Conservation (phyloP, 2,888 invertebrate species). For the Neuroscelio doddi region DNA sequence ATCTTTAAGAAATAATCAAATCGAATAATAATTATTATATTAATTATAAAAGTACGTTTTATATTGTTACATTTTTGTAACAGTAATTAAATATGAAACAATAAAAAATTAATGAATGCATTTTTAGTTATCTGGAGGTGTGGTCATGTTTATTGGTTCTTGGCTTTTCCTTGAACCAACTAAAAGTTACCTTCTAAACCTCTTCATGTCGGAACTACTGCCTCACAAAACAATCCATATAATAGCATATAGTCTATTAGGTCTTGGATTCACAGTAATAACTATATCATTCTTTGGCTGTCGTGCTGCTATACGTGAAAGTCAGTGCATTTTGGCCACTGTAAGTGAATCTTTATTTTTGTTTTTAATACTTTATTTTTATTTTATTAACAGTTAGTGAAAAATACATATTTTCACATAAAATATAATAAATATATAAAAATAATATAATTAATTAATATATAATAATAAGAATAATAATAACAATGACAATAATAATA, state of each 20-base stretch:
- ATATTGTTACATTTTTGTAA: no score
- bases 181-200: slow-evolving; percentile 73
- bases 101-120: no score
- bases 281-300: slow-evolving; percentile 76
- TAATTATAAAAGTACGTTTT: no score
- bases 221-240: slow-evolving; percentile 72
- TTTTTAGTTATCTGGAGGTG: slow-evolving; percentile 75
- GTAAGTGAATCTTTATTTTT: slow-evolving; percentile 55
- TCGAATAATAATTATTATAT: no score
- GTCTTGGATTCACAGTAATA: slow-evolving; percentile 73
- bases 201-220: slow-evolving; percentile 71
- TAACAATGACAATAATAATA: no score
- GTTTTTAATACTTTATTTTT: no score
- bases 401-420: neutral
- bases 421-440: slow-evolving; percentile 36
- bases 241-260: slow-evolving; percentile 74
- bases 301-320: slow-evolving; percentile 75
- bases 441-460: slow-evolving; percentile 10
- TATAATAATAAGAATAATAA: no score
- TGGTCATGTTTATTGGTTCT: slow-evolving; percentile 74
- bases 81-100: no score
- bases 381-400: no score
- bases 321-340: slow-evolving; percentile 65
- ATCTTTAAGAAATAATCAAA: no score
- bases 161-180: slow-evolving; percentile 74